Evolutionary conservation across 1,140 invertebrate species (phyloP), one percentile per base, ranked within the genome.

Genomic region (Drosophila busckii): DNA sequence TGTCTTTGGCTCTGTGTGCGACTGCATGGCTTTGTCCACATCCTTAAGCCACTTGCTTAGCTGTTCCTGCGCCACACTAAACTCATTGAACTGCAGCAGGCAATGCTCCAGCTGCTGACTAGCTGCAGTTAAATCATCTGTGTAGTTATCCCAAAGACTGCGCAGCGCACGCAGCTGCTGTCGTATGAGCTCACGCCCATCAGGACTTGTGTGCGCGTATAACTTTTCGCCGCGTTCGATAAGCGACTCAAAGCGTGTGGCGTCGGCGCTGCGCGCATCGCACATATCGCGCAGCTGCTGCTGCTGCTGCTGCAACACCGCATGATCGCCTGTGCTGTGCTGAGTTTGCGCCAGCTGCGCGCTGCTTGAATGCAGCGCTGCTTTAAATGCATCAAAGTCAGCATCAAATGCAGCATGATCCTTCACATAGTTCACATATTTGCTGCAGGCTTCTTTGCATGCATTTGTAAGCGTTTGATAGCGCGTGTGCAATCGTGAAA

Each of bases 21-120:
- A 92, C 68, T 96, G 94, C 93, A 98, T 96, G 1, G 95, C 94
- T 63, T 93, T 91, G 86, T 98, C 96, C 4, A 97, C 94, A 78
- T 97, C 95, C 73, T 93, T 92, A 1, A 98, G 85, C 97, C 97
- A 98, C 84, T 95, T 94, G 0, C 95, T 96, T 8, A 98, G 87
- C 86, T 97, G 94, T 84, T 98, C 96, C 89, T 98, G 93, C 16
- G 94, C 92, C 53, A 94, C 86, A 28, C 93, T 93, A 85, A 97
- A 95, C 65, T 97, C 95, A n/a, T 93, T 93, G 67, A 97, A 96
- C 75, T 97, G 94, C 60, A 94, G 89, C 0, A 98, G 88, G 83
- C 96, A 97, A 44, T 95, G 93, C 84, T 98, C 96, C 10, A 98
- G 88, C 84, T 94, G 94, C 40, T 94, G 93, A 13, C 92, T 92